A percentile compares a stretch with the other conserved stretches of the same genome.
phyloP scores from a whole-genome alignment of 2,797 vertebrate genomes.

The Anniella stebbinsi region DNA sequence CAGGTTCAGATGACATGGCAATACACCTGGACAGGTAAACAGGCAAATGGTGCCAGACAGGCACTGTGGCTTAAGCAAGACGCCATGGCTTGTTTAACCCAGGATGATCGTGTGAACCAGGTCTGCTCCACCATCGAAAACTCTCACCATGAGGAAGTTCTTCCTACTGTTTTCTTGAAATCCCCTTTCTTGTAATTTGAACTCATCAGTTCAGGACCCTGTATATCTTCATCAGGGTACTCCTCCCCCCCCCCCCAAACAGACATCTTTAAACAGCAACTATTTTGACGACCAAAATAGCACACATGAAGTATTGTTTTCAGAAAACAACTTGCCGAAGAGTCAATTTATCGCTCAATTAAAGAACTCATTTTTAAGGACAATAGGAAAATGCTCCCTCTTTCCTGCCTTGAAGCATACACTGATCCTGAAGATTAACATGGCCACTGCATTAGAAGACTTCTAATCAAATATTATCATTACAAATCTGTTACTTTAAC shows the following conservation, averaged over 20 bases:
- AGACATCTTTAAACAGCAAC: slow-evolving; percentile 51
- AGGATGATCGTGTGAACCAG: background rate
- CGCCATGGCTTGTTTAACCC: too few species aligned
- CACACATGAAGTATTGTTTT: slow-evolving; percentile 56
- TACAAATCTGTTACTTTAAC: background rate
- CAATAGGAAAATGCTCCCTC: background rate
- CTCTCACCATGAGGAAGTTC: background rate
- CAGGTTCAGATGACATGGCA: too few species aligned
- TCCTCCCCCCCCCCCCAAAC: too few species aligned
- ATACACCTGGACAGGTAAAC: too few species aligned
- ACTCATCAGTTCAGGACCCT: background rate
- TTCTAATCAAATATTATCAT: background rate
- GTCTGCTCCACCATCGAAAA: background rate
- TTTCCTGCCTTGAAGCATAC: slow-evolving; percentile 43
- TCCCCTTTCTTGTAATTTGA: background rate
- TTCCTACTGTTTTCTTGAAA: background rate
- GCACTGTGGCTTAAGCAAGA: too few species aligned
- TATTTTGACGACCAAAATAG: slow-evolving; percentile 57
- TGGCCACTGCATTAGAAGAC: background rate
- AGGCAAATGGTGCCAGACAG: too few species aligned
- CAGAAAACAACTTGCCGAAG: slow-evolving; percentile 60
- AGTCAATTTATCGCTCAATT: slow-evolving; percentile 48
- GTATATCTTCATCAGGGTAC: slow-evolving; percentile 38
- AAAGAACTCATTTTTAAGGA: slow-evolving; percentile 48
- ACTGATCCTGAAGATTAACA: slow-evolving; percentile 49